Base-by-base conservation (phyloP, 2,113 vertebrate genomes). In the Rallus limicola region DNA sequence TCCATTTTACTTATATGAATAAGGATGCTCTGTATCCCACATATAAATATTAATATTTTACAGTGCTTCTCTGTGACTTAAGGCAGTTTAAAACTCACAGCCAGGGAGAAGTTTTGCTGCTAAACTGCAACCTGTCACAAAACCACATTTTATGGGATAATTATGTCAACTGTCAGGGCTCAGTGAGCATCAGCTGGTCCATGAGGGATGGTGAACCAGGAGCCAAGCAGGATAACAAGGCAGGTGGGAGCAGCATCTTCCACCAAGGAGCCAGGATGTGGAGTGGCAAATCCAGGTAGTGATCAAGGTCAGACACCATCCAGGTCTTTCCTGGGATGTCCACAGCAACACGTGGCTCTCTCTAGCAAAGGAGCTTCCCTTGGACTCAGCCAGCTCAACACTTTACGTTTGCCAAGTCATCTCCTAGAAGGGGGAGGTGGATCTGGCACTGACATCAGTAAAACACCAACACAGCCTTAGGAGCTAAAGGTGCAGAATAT, bases 1-100 rank as follows among this genome's bases (percentile, higher is more conserved):
- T 81, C 25, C 5, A 18, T 70, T 94, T 94, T 82, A 64, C 5
- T 86, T 76, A 28, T 10, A 86, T 82, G 53, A 84, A 42, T 53
- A 93, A 87, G n/a, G 15, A 69, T 62, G 31, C 11, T 94, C n/a
- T 79, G 28, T 67, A 71, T 48, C 13, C 13, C 29, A 71, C 14
- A 17, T 28, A 75, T 48, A 64, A 92, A 81, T 77, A 95, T 50
- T 92, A 71, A 34, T 68, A 56, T 82, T 93, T 85, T 85, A 65
- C 81, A 62, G 20, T 48, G 92, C 50, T 83, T 48, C 19, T 93
- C 67, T 89, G 44, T 72, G 44, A 72, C 52, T 62, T 50, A 58
- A 86, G 29, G 44, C 18, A 79, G 23, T 24, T 75, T 75, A 72
- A 91, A 87, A 64, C 46, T 78, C 62, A 71, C 31, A 91, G 62